These are phyloP conservation scores for Pagrus major DNA, from an alignment of 2,113 vertebrate species.

Conservation along the genomic window DNA sequence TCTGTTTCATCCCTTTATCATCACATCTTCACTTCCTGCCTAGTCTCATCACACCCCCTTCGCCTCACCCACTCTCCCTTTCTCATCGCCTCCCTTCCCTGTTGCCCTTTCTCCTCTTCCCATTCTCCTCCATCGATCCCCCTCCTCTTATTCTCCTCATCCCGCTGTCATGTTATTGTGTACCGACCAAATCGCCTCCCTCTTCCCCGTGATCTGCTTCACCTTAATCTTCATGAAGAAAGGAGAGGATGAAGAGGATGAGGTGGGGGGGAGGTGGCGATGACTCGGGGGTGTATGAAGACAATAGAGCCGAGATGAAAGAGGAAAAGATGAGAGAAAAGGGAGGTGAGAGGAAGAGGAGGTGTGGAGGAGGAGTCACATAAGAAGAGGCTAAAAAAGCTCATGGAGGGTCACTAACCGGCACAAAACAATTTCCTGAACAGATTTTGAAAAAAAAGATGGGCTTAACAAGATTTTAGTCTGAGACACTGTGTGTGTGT, in stretches of 20 bases:
- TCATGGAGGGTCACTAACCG: conserved; percentile 38
- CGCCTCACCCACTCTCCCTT: background rate
- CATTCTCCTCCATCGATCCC: conserved; percentile 37
- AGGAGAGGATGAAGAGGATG: conserved; percentile 25
- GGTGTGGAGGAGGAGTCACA: conserved; percentile 12
- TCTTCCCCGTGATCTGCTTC: conserved; percentile 43
- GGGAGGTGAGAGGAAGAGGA: conserved; percentile 14
- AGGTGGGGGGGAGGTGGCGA: background rate
- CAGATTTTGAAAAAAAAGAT: conserved; percentile 34
- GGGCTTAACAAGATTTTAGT: conserved; percentile 44
- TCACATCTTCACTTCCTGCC: conserved; percentile 8
- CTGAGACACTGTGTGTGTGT: conserved; percentile 5
- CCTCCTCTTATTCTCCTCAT: background rate
- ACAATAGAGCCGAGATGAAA: conserved; percentile 57
- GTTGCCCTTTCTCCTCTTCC: background rate
- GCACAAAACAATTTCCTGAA: conserved; percentile 33
- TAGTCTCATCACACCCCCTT: background rate
- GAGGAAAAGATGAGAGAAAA: conserved; percentile 37
- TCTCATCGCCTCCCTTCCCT: background rate
- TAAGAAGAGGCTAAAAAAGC: conserved; percentile 17
- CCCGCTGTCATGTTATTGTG: conserved; percentile 31
- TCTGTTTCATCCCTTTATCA: conserved; percentile 3
- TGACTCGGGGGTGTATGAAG: conserved; percentile 27
- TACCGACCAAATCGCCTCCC: conserved; percentile 23
- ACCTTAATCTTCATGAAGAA: conserved; percentile 68